Evolutionary conservation across 1,140 invertebrate species (phyloP).

Genomic region (Lycorma delicatula): DNA sequence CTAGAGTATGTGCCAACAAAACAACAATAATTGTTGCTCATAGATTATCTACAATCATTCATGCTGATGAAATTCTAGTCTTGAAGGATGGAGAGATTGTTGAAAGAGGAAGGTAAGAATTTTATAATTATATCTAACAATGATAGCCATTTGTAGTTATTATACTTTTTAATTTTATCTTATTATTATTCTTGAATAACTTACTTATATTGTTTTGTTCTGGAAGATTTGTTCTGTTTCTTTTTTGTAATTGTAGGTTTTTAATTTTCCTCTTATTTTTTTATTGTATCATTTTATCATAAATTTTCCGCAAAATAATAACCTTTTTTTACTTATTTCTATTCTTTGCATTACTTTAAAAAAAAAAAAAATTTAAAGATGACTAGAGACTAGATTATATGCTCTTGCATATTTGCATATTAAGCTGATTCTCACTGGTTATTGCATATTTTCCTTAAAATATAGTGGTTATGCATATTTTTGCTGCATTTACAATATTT

Average conservation of each 20-base stretch:
- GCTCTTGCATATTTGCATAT: too few species aligned
- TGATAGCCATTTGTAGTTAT: not conserved
- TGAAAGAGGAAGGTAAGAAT: slow-evolving; percentile 73
- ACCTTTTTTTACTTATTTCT: too few species aligned
- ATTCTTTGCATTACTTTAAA: too few species aligned
- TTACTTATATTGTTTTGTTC: too few species aligned
- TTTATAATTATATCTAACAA: not conserved
- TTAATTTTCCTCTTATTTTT: not conserved
- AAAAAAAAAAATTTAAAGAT: too few species aligned
- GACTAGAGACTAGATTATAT: too few species aligned
- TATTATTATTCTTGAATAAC: not conserved
- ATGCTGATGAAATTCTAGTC: slow-evolving; percentile 88
- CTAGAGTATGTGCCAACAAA: slow-evolving; percentile 67
- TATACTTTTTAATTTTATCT: not conserved
- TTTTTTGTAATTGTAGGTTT: not conserved
- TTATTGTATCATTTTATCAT: not conserved
- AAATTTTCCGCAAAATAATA: not conserved
- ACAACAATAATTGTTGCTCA: slow-evolving; percentile 92
- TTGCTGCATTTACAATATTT: too few species aligned
- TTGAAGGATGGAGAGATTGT: slow-evolving; percentile 81
- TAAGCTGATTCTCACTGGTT: too few species aligned
- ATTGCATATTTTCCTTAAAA: too few species aligned
- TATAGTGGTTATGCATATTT: too few species aligned
- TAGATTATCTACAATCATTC: slow-evolving; percentile 83
- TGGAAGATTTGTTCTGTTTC: too few species aligned